A percentile compares a stretch with the other conserved stretches of the same genome.
phyloP scores from a whole-genome alignment of 2,797 vertebrate genomes.

The Amblyraja radiata region DNA sequence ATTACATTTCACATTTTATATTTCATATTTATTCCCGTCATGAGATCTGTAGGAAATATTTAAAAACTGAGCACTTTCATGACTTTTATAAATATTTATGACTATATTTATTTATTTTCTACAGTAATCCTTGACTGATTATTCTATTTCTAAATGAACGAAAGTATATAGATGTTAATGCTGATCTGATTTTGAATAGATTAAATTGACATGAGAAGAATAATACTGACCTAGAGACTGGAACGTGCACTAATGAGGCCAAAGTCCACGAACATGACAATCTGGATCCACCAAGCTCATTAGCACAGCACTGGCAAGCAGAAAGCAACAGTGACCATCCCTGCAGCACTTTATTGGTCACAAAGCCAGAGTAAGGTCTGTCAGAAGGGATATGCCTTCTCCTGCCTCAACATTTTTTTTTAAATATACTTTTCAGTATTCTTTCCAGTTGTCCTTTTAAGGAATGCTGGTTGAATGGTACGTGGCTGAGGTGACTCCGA shows the following conservation, averaged over 20 bases:
- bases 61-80: not conserved
- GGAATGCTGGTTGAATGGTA: not conserved
- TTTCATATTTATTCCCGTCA: not conserved
- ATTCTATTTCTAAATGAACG: not conserved
- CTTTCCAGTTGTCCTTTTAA: not conserved
- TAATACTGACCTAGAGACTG: not conserved
- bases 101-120: not conserved
- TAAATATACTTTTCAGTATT: not conserved
- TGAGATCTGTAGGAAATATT: conserved; percentile 11
- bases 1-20: not conserved
- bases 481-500: not conserved
- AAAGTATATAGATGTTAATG: not conserved
- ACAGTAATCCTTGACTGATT: not conserved
- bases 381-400: not conserved
- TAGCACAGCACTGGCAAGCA: not conserved
- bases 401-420: not conserved
- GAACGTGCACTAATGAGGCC: not conserved
- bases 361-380: not conserved
- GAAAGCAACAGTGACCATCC: not conserved
- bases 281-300: not conserved
- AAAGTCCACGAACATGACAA: not conserved
- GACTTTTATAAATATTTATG: not conserved
- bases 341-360: not conserved
- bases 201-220: conserved; percentile 21
- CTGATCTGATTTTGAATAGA: conserved; percentile 21